Base-by-base conservation (phyloP, 2,888 invertebrate species). In the Bombylius major region DNA sequence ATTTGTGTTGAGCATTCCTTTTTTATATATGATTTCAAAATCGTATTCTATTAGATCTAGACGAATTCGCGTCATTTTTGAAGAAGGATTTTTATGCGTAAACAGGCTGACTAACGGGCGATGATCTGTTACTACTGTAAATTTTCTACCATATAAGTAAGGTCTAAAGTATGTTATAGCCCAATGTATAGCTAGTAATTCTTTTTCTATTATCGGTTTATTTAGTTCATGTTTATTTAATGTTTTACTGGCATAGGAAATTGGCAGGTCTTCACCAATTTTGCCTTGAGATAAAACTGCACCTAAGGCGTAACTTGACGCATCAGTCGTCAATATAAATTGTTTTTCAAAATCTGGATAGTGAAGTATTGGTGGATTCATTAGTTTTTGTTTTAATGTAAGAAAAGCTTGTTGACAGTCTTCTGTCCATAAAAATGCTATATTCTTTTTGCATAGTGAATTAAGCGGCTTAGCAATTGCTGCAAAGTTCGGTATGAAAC, bases 251-350 rank as follows among this genome's bases (percentile, higher is more conserved):
- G 65, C 63, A 54, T 62, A 67, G 7, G 64, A 64, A n/a, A 67
- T 62, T 8, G 67, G 65, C 23, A 53, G 44, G 58, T 65, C 61
- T 44, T 23, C 4, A 8, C 52, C 55, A 13, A 46, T 34, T 23
- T 51, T 55, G 11, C 54, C 54, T 32, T 68, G 68, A 4, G 62
- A 61, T 12, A 67, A 53, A 31, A 69, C 60, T 4, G 58, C 62
- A 4, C 65, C 66, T 11, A 65, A 49, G 4, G 65, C 66, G 7
- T 33, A 59, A 14, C 62, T 56, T 4, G 62, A 62, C 1, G 68
- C 66, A 45, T 69, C 68, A 1, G 66, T 66, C 4, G 67, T 65
- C n/a, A 68, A 23, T 12, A 59, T 53, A 50, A 67, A 69, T 1
- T 4, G 36, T 53, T 53, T 48, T 12, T 48, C 7, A 9, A 48